Conservation (phyloP, 2,113 vertebrate species). For the Cervus canadensis region DNA sequence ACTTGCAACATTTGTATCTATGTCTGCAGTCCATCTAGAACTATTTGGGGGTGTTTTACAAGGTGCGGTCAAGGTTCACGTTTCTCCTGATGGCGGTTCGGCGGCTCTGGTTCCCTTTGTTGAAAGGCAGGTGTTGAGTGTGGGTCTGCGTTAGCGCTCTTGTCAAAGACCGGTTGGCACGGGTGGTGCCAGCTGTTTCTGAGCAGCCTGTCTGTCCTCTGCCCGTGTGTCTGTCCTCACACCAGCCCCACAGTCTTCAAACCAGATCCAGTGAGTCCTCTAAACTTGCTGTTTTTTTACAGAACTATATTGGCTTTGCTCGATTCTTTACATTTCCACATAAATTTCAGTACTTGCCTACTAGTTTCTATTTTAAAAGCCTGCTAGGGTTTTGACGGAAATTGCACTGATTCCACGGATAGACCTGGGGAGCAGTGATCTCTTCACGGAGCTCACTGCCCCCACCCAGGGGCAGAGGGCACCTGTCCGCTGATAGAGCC, state of each 20-base stretch:
- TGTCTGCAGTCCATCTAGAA: neutral
- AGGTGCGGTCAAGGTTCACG: accelerated
- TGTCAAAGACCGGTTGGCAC: neutral
- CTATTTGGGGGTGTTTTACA: accelerated
- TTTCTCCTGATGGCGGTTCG: accelerated
- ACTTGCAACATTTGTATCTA: accelerated
- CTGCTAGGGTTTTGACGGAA: neutral
- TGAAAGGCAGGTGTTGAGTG: accelerated
- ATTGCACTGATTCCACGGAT: neutral
- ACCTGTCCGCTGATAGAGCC: accelerated
- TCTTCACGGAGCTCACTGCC: accelerated
- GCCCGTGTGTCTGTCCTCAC: neutral
- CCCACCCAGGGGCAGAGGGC: too few relatives aligned
- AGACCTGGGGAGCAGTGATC: neutral
- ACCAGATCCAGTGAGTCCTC: neutral
- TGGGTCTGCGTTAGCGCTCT: accelerated
- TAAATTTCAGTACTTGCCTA: neutral
- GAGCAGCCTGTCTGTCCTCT: neutral
- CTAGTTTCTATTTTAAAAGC: neutral
- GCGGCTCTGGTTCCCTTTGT: accelerated
- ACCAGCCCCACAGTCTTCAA: neutral
- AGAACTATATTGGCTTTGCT: neutral
- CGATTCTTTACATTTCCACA: neutral
- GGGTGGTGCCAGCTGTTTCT: neutral
- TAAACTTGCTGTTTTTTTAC: neutral